Conservation (phyloP, 1,140 invertebrate species). For the Oedothorax gibbosus region DNA sequence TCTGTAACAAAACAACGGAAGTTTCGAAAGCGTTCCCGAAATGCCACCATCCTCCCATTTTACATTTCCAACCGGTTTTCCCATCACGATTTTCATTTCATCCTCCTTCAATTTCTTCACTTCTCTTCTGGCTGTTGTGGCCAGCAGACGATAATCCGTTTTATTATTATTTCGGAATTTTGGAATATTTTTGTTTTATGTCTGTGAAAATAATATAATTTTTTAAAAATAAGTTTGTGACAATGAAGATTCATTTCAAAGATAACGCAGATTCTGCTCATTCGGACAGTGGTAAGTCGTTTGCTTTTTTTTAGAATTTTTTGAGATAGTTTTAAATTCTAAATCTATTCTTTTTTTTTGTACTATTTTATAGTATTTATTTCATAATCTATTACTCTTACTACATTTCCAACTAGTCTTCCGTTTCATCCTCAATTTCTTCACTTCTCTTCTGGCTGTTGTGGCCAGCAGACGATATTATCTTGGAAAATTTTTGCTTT, state of each 20-base stretch:
- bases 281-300: slow-evolving; percentile 23
- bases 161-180: too few species aligned
- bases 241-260: slow-evolving; percentile 50
- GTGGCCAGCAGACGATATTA: neutral
- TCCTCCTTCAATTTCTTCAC: neutral
- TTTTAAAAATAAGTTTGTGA: too few species aligned
- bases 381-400: too few species aligned
- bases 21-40: too few species aligned
- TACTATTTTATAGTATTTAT: too few species aligned
- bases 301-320: neutral
- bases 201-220: too few species aligned
- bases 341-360: too few species aligned
- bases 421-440: neutral
- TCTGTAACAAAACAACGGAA: too few species aligned
- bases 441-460: neutral
- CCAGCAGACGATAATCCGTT: neutral
- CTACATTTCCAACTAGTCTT: neutral
- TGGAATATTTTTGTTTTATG: too few species aligned
- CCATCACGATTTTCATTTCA: neutral
- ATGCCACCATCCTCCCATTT: too few species aligned
- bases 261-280: slow-evolving; percentile 22
- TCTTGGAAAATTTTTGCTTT: too few species aligned
- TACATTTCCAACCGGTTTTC: slow-evolving; percentile 11
- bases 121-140: neutral
- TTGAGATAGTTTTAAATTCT: too few species aligned